Evolutionary conservation across 2,797 vertebrate genomes (phyloP).

Genomic region (Sarcoramphus papa): DNA sequence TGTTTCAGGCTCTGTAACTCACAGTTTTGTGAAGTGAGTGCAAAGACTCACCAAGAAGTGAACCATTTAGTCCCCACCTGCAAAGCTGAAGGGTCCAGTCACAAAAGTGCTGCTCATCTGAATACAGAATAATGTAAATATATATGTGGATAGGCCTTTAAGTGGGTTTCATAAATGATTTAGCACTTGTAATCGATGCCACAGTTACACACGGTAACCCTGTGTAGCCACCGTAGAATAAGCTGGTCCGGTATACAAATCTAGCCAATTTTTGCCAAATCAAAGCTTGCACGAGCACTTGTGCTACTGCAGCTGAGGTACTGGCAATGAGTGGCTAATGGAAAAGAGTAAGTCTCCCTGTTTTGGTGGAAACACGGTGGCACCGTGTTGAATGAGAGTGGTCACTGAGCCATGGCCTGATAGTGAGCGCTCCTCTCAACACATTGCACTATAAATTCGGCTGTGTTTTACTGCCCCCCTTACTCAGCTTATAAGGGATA

Average conservation of each 20-base stretch:
- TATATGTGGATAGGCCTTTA: background rate
- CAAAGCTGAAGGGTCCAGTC: background rate
- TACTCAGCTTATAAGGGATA: background rate
- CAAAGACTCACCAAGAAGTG: background rate
- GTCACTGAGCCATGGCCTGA: background rate
- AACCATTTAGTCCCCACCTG: background rate
- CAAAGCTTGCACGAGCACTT: background rate
- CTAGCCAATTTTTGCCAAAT: background rate
- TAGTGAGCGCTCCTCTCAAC: background rate
- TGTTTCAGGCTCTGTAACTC: background rate
- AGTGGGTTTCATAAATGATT: background rate
- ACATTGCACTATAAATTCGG: background rate
- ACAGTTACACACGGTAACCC: background rate
- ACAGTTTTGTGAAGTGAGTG: background rate
- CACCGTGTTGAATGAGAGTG: background rate
- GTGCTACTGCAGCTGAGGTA: background rate
- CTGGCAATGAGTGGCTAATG: background rate
- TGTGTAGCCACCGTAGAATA: background rate
- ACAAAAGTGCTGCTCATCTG: background rate
- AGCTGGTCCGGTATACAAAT: background rate
- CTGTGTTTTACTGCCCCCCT: background rate
- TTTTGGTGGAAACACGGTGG: background rate
- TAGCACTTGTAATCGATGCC: background rate
- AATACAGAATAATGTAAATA: background rate
- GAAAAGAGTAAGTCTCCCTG: background rate